phyloP scores from a whole-genome alignment of 2,888 invertebrate species.

The Mesorhabditis spiculigera region DNA sequence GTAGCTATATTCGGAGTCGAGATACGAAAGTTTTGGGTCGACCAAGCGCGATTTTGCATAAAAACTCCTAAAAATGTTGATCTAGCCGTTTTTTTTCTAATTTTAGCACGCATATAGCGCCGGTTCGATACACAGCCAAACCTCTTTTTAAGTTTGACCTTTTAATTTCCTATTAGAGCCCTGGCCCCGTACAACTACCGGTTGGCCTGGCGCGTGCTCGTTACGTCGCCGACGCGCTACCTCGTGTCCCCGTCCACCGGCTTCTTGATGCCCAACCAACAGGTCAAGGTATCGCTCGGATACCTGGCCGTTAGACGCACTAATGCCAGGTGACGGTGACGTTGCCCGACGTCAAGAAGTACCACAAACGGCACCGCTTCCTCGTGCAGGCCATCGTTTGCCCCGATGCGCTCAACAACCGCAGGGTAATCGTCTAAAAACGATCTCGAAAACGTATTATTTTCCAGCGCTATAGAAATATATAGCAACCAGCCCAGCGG shows the following conservation, averaged over 20 bases:
- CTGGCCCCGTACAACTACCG: background rate
- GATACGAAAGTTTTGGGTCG: too few relatives aligned
- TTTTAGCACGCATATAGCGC: too few relatives aligned
- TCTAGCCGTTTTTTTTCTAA: too few relatives aligned
- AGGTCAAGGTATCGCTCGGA: background rate
- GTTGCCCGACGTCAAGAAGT: background rate
- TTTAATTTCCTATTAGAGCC: too few relatives aligned
- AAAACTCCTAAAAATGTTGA: too few relatives aligned
- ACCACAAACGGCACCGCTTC: background rate
- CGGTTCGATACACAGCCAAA: too few relatives aligned
- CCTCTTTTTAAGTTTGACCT: too few relatives aligned
- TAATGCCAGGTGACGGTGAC: background rate
- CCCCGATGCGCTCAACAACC: background rate
- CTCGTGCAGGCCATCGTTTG: background rate
- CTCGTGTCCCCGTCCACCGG: constrained; percentile 8
- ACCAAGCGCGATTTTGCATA: too few relatives aligned
- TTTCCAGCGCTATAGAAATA: too few relatives aligned
- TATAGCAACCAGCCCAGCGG: too few relatives aligned
- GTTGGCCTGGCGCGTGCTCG: background rate
- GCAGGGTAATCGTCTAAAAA: background rate
- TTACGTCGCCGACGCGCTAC: constrained; percentile 1
- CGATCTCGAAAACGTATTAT: too few relatives aligned
- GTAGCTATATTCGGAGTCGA: too few relatives aligned
- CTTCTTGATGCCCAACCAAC: background rate
- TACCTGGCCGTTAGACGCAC: background rate